Evolutionary conservation across 37 sponge, comb jelly and placozoan species (phyloP).

Genomic region (Haliclona indistincta): DNA sequence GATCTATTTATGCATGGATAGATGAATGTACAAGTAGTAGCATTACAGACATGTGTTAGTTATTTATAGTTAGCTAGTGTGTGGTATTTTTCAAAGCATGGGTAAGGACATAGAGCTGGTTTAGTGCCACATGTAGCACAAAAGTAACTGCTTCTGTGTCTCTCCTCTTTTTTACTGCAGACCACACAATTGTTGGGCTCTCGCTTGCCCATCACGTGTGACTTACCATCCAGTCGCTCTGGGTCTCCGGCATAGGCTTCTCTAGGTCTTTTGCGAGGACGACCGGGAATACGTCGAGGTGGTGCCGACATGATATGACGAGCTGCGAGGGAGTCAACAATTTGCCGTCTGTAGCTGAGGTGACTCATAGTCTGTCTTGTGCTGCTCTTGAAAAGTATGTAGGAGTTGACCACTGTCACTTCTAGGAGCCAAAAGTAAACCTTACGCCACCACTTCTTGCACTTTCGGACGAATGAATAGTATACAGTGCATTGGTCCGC

Average conservation of each 20-base stretch:
- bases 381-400: background rate
- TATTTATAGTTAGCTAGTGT: too few relatives aligned
- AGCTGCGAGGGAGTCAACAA: background rate
- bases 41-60: too few relatives aligned
- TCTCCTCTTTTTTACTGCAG: background rate
- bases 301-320: background rate
- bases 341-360: background rate
- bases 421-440: constrained; percentile 9
- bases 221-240: background rate
- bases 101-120: background rate
- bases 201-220: background rate
- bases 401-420: constrained; percentile 1
- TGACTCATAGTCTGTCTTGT: background rate
- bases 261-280: background rate
- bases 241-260: background rate
- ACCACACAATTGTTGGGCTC: background rate
- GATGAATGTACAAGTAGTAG: too few relatives aligned
- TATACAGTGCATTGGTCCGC: constrained; percentile 6
- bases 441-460: constrained; percentile 21
- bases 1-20: too few relatives aligned
- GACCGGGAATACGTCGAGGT: background rate
- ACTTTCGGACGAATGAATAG: background rate
- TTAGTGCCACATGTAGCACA: background rate
- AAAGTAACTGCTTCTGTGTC: background rate
- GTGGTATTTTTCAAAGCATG: too few relatives aligned